Conservation (phyloP, 2,888 invertebrate genomes). For the Notodonta ziczac region DNA sequence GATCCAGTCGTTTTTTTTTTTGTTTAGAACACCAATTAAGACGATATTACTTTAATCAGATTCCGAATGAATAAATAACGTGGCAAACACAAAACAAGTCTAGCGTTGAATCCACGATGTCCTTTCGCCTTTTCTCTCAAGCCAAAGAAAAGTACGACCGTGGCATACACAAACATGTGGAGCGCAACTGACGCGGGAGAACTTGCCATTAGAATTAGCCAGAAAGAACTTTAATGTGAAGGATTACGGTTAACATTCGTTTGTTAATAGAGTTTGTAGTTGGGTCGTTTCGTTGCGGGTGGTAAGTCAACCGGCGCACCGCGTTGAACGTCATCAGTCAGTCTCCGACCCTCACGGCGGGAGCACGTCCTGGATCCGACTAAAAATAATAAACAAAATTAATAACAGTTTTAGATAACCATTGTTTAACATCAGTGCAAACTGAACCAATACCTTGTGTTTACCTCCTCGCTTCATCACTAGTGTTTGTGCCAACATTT, state of each 20-base stretch:
- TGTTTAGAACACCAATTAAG: no score
- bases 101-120: conserved; percentile 50
- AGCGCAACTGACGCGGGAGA: conserved; percentile 47
- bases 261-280: conserved; percentile 14
- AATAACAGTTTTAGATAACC: conserved; percentile 48
- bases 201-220: conserved; percentile 21
- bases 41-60: conserved; percentile 13
- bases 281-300: conserved; percentile 44
- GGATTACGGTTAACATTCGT: conserved; percentile 23
- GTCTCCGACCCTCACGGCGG: conserved; percentile 44
- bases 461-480: conserved; percentile 30
- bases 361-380: conserved; percentile 41
- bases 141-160: conserved; percentile 76
- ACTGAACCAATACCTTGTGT: conserved; percentile 50
- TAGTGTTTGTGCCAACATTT: conserved; percentile 44
- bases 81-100: conserved; percentile 48
- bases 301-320: conserved; percentile 54
- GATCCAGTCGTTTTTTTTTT: no score
- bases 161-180: conserved; percentile 70
- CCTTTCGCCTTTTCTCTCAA: conserved; percentile 79
- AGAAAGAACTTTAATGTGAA: conserved; percentile 25
- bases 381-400: conserved; percentile 41
- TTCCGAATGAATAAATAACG: conserved; percentile 36
- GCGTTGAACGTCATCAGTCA: conserved; percentile 66
- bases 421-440: conserved; percentile 51